Evolutionary conservation across 2,113 vertebrate genomes (phyloP), one percentile per base, ranked within the genome.

Genomic region (Triplophysa rosa): DNA sequence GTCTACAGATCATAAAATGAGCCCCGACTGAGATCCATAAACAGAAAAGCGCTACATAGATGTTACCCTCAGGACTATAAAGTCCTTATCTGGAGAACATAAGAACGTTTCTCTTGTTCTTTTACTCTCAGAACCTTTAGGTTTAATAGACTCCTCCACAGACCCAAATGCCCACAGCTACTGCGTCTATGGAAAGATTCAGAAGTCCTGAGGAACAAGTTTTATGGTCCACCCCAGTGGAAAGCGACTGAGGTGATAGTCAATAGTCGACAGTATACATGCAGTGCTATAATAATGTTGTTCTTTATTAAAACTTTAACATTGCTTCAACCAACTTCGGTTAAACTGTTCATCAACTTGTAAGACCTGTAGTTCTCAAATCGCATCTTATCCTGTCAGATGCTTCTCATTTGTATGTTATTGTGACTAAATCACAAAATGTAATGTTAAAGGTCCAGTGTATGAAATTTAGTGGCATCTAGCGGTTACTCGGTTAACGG

Each of bases 211-310:
- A 85, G 85, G 87, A 77, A 87, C 24, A 59, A 47, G 77, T 78
- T 90, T 90, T 89, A 90, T 87, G 82, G 89, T 89, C 29, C 89
- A 90, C 88, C 83, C 82, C 65, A 87, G 76, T 84, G 68, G 79
- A 83, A 88, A 87, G 86, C 87, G 89, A 89, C 77, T 88, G 88
- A 21, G 0, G 87, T 73, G 40, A 26, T 2, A 61, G 59, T 47
- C 40, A 74, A 88, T 80, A 85, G 72, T 80, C 82, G 49, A 33
- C 14, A 77, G 77, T 86, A 80, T 88, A 78, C 81, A 86, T 87
- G 80, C 47, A 52, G 12, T 14, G 47, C 12, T 52, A 14, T 14
- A 52, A 14, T 29, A 29, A 29, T 29, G 29, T 47, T 47, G 8
- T 13, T 47, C 11, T 3, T 12, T 47, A 47, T 2, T 47, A 47